phyloP scores from a whole-genome alignment of 2,797 vertebrate genomes.

The Melanotaenia trifasciata region DNA sequence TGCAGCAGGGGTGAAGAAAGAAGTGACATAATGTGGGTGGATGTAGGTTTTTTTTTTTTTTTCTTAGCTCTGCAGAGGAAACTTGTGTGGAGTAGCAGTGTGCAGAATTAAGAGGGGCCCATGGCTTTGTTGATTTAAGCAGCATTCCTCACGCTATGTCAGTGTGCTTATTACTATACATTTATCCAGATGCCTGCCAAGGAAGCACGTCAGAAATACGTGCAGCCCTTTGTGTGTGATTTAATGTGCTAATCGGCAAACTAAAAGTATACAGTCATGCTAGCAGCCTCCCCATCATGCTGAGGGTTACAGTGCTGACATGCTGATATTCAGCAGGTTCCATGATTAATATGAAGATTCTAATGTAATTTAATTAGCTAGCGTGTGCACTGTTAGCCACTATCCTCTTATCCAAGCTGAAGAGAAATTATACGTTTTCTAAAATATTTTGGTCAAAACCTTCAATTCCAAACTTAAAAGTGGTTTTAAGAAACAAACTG shows the following conservation, averaged over 20 bases:
- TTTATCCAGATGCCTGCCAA: neutral
- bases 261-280: too few relatives aligned
- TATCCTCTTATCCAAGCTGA: too few relatives aligned
- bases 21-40: conserved; percentile 26
- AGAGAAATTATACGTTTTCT: too few relatives aligned
- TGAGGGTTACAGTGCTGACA: too few relatives aligned
- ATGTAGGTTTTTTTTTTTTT: conserved; percentile 28
- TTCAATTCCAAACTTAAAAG: too few relatives aligned
- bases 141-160: conserved; percentile 32
- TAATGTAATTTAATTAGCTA: too few relatives aligned
- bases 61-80: conserved; percentile 22
- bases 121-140: conserved; percentile 9
- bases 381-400: too few relatives aligned
- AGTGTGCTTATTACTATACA: conserved; percentile 14
- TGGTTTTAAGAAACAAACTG: too few relatives aligned
- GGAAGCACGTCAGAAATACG: neutral
- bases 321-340: too few relatives aligned
- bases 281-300: too few relatives aligned
- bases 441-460: too few relatives aligned
- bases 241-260: neutral
- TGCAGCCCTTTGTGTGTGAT: neutral
- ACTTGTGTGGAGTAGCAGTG: neutral
- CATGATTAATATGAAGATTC: too few relatives aligned
- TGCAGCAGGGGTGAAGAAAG: conserved; percentile 14
- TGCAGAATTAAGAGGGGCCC: conserved; percentile 15